Evolutionary conservation across 2,888 invertebrate species (phyloP), one percentile per base, ranked within the genome.

Genomic region (Tetanocera ferruginea): DNA sequence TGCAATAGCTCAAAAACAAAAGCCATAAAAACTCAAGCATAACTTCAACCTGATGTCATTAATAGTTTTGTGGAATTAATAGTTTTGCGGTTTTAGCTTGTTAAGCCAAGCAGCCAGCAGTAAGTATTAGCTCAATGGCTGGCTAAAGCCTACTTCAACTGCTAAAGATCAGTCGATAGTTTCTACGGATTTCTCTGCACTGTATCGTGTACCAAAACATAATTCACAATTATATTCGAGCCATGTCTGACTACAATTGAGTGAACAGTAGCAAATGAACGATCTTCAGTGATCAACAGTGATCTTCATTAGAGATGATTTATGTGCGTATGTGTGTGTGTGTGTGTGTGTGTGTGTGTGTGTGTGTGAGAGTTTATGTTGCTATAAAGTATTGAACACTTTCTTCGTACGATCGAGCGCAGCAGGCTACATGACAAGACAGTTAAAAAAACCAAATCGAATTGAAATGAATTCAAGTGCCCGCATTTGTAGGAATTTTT

Each of bases 281-380:
- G 71, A 71, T 71, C 62, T 6, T 34, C 62, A 37, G 23, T 31
- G 73, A 66, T 66, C 55, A 34, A 51, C 55, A 34, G 25, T 55
- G 67, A 75, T 67, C 75, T 75, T 75, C 75, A 75, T 67, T 75
- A 67, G 66, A 66, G 66, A 55, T 23, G 55, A 67, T 55, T 75
- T 75, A 67, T 75, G 17, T 69, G 28, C 69, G 14, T 52, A 43
- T 43, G 43, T 43, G 14, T 11, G 14, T 2, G 43, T 43, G 43
- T 43, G 14, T 43, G 43, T 43, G 43, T 43, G 43, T 43, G 11
- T 60, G 19, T 25, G 57, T 57, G 23, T 23, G 57, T 19, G 57
- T n/a, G 23, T 57, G 19, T 55, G n/a, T 5, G 23, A 23, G 23
- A 5, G 8, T 57, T 2, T 60, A 17, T 55, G n/a, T 51, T 55